Evolutionary conservation across 2,113 vertebrate genomes (phyloP), one percentile per base, ranked within the genome.

Genomic region (Cisticola juncidis): DNA sequence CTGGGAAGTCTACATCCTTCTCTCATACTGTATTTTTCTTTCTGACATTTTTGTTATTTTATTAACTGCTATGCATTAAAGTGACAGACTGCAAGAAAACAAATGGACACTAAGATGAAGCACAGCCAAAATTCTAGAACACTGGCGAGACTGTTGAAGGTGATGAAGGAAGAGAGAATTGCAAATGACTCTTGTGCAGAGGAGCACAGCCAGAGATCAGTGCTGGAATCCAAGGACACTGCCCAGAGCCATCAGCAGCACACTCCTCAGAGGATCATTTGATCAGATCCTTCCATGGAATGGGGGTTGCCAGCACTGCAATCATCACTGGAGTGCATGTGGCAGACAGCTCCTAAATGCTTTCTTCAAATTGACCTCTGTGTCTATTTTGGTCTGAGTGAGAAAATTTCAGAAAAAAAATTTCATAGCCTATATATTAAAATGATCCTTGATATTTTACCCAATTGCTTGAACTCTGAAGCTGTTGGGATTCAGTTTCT

Each of bases 131-230:
- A 44, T 45, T 54, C 91, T 78, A 60, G 38, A 94, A 78, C 51
- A 60, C 56, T 86, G 40, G 44, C 8, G 31, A 45, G 47, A 74
- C 66, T 92, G 84, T 47, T 74, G 76, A 84, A 86, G 69, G 86
- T 83, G 91, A 71, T 83, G 88, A 92, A 90, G 64, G 69, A 96
- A 88, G 64, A 93, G 47, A 78, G 38, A 54, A 68, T n/a, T 77
- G 69, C 57, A 91, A 93, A 95, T 80, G 35, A 54, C 62, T 86
- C 51, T 21, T 80, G 40, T 65, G 56, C 58, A 92, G 42, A 83
- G 54, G 7, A 83, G 50, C 64, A 36, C 0, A 92, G 76, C 77
- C 71, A 91, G 70, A 56, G 51, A 65, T 83, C 60, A 28, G 42
- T 13, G 58, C 56, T 64, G 60, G 25, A 62, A 56, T 58, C 42